Conservation (phyloP, 23 tunicate genomes). For the Diplosoma virens region DNA sequence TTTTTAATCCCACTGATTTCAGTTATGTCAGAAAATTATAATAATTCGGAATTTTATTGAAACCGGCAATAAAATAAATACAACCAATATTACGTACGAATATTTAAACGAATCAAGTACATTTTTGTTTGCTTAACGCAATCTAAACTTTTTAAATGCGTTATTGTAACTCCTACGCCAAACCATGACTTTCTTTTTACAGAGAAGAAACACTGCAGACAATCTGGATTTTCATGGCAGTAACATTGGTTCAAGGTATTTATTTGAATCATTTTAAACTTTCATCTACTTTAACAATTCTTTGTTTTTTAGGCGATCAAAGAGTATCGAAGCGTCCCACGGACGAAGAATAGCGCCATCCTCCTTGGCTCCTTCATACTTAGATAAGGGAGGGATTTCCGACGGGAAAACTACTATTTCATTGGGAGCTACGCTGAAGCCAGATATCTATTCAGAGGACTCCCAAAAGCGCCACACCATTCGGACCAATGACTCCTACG, state of each 20-base stretch:
- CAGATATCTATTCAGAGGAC: neutral
- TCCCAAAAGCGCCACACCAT: neutral
- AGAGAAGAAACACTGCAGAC: too few relatives aligned
- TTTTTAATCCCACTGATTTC: too few relatives aligned
- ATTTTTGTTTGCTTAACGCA: too few relatives aligned
- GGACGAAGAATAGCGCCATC: neutral
- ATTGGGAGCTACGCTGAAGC: conserved; percentile 51
- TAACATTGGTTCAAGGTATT: neutral
- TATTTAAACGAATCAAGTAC: too few relatives aligned
- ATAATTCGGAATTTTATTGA: too few relatives aligned
- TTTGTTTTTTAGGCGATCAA: conserved; percentile 11
- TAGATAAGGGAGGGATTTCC: neutral
- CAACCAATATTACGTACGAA: too few relatives aligned
- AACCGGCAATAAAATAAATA: too few relatives aligned
- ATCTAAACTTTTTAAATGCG: too few relatives aligned
- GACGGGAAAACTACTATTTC: conserved; percentile 37
- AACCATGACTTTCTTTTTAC: too few relatives aligned
- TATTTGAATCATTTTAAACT: neutral
- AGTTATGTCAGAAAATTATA: too few relatives aligned
- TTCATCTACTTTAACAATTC: too few relatives aligned
- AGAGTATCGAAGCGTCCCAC: neutral
- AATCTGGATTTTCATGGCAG: conserved; percentile 3
- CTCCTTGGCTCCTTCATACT: neutral
- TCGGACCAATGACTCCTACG: neutral
- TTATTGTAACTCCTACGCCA: too few relatives aligned